Evolutionary conservation across 2,797 vertebrate genomes (phyloP), one percentile per base, ranked within the genome.

Genomic region (Salmo trutta): DNA sequence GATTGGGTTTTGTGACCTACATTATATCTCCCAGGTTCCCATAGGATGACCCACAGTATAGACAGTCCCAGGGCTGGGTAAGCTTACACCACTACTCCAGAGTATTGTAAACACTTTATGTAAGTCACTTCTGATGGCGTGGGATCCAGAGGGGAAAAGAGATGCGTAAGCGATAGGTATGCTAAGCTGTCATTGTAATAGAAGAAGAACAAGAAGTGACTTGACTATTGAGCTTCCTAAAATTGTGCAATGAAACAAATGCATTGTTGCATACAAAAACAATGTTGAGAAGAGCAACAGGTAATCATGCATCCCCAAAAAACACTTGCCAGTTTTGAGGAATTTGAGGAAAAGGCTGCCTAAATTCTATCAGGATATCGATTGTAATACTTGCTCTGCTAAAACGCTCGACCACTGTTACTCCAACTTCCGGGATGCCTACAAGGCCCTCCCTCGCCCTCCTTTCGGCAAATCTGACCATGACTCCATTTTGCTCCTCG

Each of bases 1-100:
- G 41, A 68, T 24, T 8, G 67, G 54, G n/a, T n/a, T n/a, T 72
- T 59, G n/a, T 77, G 73, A 77, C 81, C 80, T 75, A 53, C n/a
- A 74, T 75, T 59, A 36, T 36, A 36, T 36, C 33, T 74, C 29
- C 29, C 66, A 36, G 15, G 31, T 19, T 17, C 29, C 67, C 1
- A 41, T 19, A n/a, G 17, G 68, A 12, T 47, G 33, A 41, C n/a
- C 19, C 19, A 21, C 7, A 2, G 33, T 68, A 68, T 8, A 41
- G 36, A 41, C 15, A 41, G 16, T 36, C 19, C 2, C 17, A 41
- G 17, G 19, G 1, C 19, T n/a, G 52, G 27, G n/a, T 75, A 5
- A 5, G 3, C 47, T 53, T 75, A 21, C 54, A 51, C 56, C 75
- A 24, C 15, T 73, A 52, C 41, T 53, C 5, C 27, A 31, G n/a